Conservation (phyloP, 2,888 invertebrate genomes). For the Trachelus troglodyta region DNA sequence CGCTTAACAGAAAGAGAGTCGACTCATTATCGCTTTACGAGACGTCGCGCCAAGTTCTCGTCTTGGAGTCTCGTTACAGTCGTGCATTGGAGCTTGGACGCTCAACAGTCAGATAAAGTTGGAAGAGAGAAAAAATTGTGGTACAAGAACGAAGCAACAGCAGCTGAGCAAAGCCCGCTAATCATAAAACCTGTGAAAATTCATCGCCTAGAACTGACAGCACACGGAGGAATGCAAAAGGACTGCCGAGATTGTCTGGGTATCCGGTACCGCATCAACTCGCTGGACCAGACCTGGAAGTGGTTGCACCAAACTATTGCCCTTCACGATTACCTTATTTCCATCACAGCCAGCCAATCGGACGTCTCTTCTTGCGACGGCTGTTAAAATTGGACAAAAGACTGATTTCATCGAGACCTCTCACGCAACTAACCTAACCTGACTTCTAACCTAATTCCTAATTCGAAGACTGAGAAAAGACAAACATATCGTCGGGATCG, state of each 20-base stretch:
- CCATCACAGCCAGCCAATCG: conserved; percentile 81
- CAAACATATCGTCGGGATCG: not conserved
- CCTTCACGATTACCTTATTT: conserved; percentile 88
- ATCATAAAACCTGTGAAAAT: not conserved
- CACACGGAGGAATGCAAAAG: conserved; percentile 71
- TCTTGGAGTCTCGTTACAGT: not conserved
- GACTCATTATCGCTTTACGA: not conserved
- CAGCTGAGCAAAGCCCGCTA: not conserved
- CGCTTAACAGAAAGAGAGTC: conserved; percentile 28
- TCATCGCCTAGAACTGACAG: conserved; percentile 50
- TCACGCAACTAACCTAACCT: not conserved
- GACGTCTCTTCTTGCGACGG: conserved; percentile 63
- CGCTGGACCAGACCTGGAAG: conserved; percentile 94
- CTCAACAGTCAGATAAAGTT: not conserved
- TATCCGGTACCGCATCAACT: conserved; percentile 88
- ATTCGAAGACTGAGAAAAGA: not conserved
- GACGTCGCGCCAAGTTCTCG: not conserved
- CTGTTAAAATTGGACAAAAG: conserved; percentile 3
- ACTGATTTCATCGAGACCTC: not conserved
- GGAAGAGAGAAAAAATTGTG: not conserved
- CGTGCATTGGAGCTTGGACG: not conserved
- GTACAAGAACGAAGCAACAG: not conserved
- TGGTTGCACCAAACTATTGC: conserved; percentile 92
- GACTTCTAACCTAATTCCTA: not conserved
- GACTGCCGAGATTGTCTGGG: conserved; percentile 86